These are phyloP conservation scores for Clytia hemisphaerica DNA, from an alignment of 30 jellyfish, hydroid and myxozoan genomes.

Conservation along the genomic window DNA sequence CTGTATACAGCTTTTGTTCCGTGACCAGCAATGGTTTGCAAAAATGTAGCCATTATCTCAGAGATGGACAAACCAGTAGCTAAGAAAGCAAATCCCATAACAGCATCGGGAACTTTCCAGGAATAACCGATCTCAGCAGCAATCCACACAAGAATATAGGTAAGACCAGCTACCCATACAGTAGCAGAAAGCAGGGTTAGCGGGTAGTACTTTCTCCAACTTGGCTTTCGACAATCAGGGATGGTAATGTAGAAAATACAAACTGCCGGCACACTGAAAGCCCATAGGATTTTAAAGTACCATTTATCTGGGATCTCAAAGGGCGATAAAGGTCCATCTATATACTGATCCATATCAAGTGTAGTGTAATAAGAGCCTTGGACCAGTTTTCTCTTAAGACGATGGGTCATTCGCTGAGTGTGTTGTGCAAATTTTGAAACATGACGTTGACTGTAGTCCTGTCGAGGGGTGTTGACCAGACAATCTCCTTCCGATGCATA, in stretches of 20 bases:
- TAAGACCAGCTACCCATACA: slow-evolving; percentile 3
- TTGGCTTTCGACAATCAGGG: slow-evolving; percentile 33
- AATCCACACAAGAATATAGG: slow-evolving; percentile 22
- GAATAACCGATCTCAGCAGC: slow-evolving; percentile 1
- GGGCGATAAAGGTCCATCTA: slow-evolving; percentile 29
- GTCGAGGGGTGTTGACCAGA: slow-evolving; percentile 2
- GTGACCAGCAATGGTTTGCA: slow-evolving; percentile 11
- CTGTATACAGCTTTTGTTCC: slow-evolving; percentile 16
- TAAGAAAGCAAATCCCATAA: slow-evolving; percentile 14
- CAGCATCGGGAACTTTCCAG: slow-evolving; percentile 17
- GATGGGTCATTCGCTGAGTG: slow-evolving; percentile 12
- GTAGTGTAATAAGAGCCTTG: slow-evolving; percentile 23
- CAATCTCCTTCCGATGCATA: slow-evolving; percentile 30
- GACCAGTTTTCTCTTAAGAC: not conserved
- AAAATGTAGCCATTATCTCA: not conserved
- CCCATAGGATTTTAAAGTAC: slow-evolving; percentile 9
- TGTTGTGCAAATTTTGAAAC: slow-evolving; percentile 11
- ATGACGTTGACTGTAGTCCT: not conserved
- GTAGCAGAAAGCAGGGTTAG: slow-evolving; percentile 3
- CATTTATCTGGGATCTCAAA: slow-evolving; percentile 7
- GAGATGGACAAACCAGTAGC: slow-evolving; percentile 14
- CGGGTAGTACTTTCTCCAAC: slow-evolving; percentile 28
- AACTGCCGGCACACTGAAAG: slow-evolving; percentile 20
- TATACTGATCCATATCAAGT: slow-evolving; percentile 16
- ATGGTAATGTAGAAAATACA: slow-evolving; percentile 18